Evolutionary conservation across 2,113 vertebrate species (phyloP).

Genomic region (Silurus asotus): DNA sequence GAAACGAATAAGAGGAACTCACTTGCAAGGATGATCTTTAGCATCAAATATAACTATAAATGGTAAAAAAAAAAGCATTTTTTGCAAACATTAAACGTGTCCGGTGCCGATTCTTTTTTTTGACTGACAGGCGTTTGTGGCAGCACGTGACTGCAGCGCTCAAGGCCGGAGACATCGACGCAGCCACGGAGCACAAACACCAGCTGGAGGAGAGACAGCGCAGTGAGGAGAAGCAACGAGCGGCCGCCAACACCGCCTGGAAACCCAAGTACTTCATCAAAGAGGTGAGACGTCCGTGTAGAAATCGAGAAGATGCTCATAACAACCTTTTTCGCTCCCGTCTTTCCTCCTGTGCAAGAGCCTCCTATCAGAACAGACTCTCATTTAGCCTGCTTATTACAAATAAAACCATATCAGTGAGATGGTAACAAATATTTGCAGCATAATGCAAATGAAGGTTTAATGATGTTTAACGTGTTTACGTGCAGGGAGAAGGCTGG

Average conservation of each 20-base stretch:
- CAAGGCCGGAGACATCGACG: constrained; percentile 78
- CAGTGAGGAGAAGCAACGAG: constrained; percentile 78
- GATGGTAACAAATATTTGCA: no score
- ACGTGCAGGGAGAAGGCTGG: constrained; percentile 83
- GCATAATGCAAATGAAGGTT: neutral
- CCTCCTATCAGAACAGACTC: constrained; percentile 7
- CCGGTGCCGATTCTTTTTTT: neutral
- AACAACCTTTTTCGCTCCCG: neutral
- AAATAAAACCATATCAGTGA: neutral
- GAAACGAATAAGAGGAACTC: no score
- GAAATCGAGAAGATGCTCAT: neutral
- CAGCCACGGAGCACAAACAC: constrained; percentile 85
- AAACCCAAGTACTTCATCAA: constrained; percentile 85
- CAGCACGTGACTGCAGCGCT: constrained; percentile 81
- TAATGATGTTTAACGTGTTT: constrained; percentile 20
- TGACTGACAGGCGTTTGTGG: constrained; percentile 80
- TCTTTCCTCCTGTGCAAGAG: neutral
- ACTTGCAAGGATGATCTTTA: no score
- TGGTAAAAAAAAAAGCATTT: no score
- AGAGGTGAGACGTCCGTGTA: constrained; percentile 73
- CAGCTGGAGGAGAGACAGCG: constrained; percentile 86
- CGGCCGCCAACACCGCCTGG: constrained; percentile 66
- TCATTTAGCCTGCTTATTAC: neutral
- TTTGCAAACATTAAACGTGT: neutral
- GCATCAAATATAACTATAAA: no score